A percentile compares a stretch with the other conserved stretches of the same genome.
phyloP scores from a whole-genome alignment of 2,797 vertebrate species.

The Pseudomugil tenellus region DNA sequence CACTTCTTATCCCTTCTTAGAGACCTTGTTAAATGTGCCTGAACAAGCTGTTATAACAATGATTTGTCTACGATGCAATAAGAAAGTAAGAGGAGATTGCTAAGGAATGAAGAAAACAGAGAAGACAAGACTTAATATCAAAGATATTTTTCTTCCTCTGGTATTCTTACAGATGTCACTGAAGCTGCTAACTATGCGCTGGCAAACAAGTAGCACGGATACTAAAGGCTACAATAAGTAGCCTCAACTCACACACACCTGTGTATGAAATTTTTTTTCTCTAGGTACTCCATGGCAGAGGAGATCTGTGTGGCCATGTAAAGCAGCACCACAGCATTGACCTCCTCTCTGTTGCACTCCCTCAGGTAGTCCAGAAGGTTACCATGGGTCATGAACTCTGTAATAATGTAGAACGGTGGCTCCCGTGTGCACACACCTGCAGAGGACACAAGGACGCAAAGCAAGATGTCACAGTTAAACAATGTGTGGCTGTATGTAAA shows the following conservation, averaged over 20 bases:
- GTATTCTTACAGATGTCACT: slow-evolving; percentile 6
- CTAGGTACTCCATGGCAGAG: slow-evolving; percentile 98
- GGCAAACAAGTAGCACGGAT: not conserved
- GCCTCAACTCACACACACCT: slow-evolving; percentile 76
- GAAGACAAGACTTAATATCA: slow-evolving; percentile 7
- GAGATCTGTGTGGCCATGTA: slow-evolving; percentile 99
- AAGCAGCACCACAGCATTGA: slow-evolving; percentile 96
- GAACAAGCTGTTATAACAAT: slow-evolving; percentile 56
- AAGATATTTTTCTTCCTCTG: not conserved
- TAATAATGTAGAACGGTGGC: slow-evolving; percentile 98
- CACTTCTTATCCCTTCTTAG: slow-evolving; percentile 17
- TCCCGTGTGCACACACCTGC: slow-evolving; percentile 97
- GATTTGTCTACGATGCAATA: slow-evolving; percentile 18
- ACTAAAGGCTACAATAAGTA: not conserved
- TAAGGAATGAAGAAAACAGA: slow-evolving; percentile 4
- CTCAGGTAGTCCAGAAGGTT: slow-evolving; percentile 96
- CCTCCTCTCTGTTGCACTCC: slow-evolving; percentile 96
- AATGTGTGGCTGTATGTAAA: too few relatives aligned
- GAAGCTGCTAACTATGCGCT: not conserved
- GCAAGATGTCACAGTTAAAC: not conserved
- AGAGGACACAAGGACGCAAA: not conserved
- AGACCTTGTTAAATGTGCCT: slow-evolving; percentile 48
- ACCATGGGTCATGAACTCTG: slow-evolving; percentile 98
- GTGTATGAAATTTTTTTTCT: slow-evolving; percentile 99
- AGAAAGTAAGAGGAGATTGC: slow-evolving; percentile 14